Evolutionary conservation across 2,888 invertebrate species (phyloP).

Genomic region (Dendrolimus pini): DNA sequence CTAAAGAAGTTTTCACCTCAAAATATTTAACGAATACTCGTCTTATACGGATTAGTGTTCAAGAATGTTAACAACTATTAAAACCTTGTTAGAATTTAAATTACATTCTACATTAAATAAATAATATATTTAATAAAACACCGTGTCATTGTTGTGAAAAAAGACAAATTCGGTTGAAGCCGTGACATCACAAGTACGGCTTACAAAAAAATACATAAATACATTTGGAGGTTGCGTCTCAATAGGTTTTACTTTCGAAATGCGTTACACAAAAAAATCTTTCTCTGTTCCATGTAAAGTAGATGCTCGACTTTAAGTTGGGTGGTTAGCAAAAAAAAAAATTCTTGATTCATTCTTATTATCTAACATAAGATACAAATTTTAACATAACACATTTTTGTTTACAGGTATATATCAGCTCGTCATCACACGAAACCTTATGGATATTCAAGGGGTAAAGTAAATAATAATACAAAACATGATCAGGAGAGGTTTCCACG

Average conservation of each 20-base stretch:
- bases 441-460: too few relatives aligned
- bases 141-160: neutral
- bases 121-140: neutral
- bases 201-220: conserved; percentile 66
- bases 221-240: conserved; percentile 48
- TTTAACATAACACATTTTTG: conserved; percentile 9
- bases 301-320: conserved; percentile 46
- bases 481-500: too few relatives aligned
- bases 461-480: too few relatives aligned
- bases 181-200: conserved; percentile 36
- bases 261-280: conserved; percentile 62
- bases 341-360: conserved; percentile 6
- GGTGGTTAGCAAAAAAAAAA: conserved; percentile 36
- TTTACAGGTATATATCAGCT: conserved; percentile 2
- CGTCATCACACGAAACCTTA: too few relatives aligned
- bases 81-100: neutral
- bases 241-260: conserved; percentile 65
- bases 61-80: too few relatives aligned
- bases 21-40: too few relatives aligned
- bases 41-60: too few relatives aligned
- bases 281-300: conserved; percentile 66
- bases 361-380: conserved; percentile 6
- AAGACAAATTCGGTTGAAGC: neutral
- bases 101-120: neutral
- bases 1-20: too few relatives aligned